Conservation (phyloP, 92 coral and sea anemone genomes). For the Palythoa grandis region DNA sequence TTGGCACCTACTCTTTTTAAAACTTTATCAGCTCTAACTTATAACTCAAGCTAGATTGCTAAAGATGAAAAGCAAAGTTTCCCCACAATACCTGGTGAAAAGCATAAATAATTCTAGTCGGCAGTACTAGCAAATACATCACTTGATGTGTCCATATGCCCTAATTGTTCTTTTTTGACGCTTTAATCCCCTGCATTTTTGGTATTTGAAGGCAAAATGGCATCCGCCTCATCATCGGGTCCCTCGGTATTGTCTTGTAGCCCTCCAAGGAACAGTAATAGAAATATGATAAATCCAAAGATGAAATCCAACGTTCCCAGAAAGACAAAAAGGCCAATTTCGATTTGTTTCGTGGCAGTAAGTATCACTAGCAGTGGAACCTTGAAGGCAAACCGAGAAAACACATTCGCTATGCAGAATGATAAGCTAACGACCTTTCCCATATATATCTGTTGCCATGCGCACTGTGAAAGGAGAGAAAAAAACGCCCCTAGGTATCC, state of each 20-base stretch:
- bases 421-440: slow-evolving; percentile 37
- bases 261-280: slow-evolving; percentile 20
- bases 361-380: slow-evolving; percentile 33
- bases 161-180: not conserved
- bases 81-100: no score
- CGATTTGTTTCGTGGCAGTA: slow-evolving; percentile 24
- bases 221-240: slow-evolving; percentile 22
- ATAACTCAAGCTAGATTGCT: no score
- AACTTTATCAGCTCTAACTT: no score
- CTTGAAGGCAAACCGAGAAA: slow-evolving; percentile 36
- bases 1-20: no score
- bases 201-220: slow-evolving; percentile 32
- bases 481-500: slow-evolving; percentile 47
- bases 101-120: no score
- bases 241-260: slow-evolving; percentile 3
- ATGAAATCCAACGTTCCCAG: slow-evolving; percentile 18
- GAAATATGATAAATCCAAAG: slow-evolving; percentile 21
- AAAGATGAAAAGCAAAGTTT: no score
- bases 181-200: not conserved
- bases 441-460: slow-evolving; percentile 54
- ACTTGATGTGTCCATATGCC: no score
- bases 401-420: slow-evolving; percentile 28
- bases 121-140: no score
- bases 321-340: slow-evolving; percentile 26
- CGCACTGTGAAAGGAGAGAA: slow-evolving; percentile 31